Evolutionary conservation across 2,797 vertebrate genomes (phyloP), one percentile per base, ranked within the genome.

Genomic region (Silurus aristotelis): DNA sequence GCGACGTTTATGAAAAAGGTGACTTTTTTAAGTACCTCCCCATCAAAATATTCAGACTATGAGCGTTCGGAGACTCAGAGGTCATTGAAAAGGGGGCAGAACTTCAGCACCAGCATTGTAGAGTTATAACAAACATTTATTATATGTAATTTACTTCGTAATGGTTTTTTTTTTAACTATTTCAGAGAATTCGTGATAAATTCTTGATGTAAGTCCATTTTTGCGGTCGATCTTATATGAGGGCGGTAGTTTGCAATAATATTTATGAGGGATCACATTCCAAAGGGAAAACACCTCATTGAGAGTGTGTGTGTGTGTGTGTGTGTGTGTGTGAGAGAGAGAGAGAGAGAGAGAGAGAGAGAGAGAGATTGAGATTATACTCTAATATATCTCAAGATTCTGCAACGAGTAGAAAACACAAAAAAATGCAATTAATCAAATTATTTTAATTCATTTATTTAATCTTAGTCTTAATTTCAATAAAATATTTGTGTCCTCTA

Each of bases 1-100:
- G 75, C 60, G 20, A 75, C 60, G 46, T 67, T 12, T 66, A 31
- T 52, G 12, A n/a, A 56, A 46, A 61, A 72, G 84, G 84, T 85
- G 20, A 85, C 10, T n/a, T 31, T 67, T 81, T 52, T 22, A 2
- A 55, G 25, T 60, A 60, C 58, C 20, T 77, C 2, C 14, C 1
- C 12, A 52, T 17, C 0, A 75, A 56, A 38, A 77, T 17, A 38
- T 63, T 63, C 3, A 3, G n/a, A 79, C 19, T 46, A 12, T 31
- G 12, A 22, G 75, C 60, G 15, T 8, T 77, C 58, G 17, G 20
- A 48, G 38, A 63, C 2, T 63, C 52, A 19, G 22, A 7, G 58
- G 73, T 61, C 5, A 14, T 43, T 27, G 17, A 2, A 10, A 60
- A 25, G 22, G 58, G 27, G 55, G 31, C 55, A 46, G 55, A 58